Conservation (phyloP, 2,113 vertebrate species). For the Grammomys surdaster region DNA sequence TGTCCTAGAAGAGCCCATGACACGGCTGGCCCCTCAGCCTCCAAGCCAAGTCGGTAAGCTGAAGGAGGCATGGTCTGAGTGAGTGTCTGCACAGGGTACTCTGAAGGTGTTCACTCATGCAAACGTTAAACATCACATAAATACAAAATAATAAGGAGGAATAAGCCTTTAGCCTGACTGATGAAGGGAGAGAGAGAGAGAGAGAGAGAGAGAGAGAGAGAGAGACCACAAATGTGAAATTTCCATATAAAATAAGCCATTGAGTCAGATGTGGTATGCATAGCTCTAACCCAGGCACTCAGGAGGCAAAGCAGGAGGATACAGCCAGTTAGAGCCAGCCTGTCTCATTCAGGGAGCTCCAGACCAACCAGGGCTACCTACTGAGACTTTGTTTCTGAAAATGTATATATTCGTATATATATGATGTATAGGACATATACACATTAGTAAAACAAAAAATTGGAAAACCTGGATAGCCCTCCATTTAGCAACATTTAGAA, state of each 20-base stretch:
- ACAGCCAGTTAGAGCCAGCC: not conserved
- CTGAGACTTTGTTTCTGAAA: not conserved
- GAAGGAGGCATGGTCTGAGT: not conserved
- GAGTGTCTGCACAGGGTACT: not conserved
- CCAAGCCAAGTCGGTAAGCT: rapidly evolving
- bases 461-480: not conserved
- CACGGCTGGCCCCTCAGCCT: not conserved
- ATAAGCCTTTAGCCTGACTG: not conserved
- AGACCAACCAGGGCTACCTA: too few relatives aligned
- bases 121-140: not conserved
- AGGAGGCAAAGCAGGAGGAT: not conserved
- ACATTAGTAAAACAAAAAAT: not conserved
- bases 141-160: not conserved
- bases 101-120: not conserved
- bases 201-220: not conserved
- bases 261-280: not conserved
- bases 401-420: not conserved
- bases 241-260: not conserved
- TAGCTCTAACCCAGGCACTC: not conserved
- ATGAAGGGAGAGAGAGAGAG: not conserved
- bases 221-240: not conserved
- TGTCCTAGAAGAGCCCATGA: not conserved
- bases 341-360: not conserved
- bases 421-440: not conserved
- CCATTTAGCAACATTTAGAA: not conserved